Base-by-base conservation (phyloP, 1,140 invertebrate species). In the Caenorhabditis remanei region DNA sequence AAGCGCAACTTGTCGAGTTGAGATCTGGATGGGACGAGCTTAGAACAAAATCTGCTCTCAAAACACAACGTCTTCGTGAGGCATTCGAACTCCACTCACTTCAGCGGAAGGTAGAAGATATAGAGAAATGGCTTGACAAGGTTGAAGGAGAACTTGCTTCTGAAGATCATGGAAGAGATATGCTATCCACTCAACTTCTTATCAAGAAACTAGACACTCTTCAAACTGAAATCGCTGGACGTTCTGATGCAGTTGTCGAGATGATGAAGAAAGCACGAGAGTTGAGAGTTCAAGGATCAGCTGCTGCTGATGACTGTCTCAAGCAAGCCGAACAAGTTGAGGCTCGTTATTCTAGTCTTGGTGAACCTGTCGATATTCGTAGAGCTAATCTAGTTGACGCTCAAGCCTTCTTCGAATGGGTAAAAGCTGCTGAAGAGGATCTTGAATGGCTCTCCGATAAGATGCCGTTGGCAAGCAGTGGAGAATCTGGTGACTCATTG, bases 381-480 rank as follows among this genome's bases (percentile, higher is more conserved):
- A 32, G 32, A 32, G 32, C 32, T 32, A 32, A 32, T 32, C 32
- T 32, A 32, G 32, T 32, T 0, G 32, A 32, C 32, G 32, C 32
- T 32, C 94, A 95, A 19, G 94, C 96, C 21, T 91, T 97, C 32
- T 96, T 97, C 90, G 96, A 97, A 91, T 96, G 97, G 92, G 61
- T 88, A 1, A 85, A 93, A 93, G 98, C 99, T 93, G 95, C 99
- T 71, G 98, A 99, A 92, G 98, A 99, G 93, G 98, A 99, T 93
- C 97, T 98, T 90, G 93, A 98, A 8, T 99, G 98, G 98, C 97
- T 99, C 86, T 95, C 95, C 55, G 98, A 99, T 93, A 99, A 99
- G 93, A 96, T 99, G 95, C 97, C 97, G 1, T 94, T 96, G 87
- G 97, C 97, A 3, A 95, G 95, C 40, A 97, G 96, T 88, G 95